Evolutionary conservation across 2,888 invertebrate species (phyloP).

Genomic region (Neoitamus cyanurus): DNA sequence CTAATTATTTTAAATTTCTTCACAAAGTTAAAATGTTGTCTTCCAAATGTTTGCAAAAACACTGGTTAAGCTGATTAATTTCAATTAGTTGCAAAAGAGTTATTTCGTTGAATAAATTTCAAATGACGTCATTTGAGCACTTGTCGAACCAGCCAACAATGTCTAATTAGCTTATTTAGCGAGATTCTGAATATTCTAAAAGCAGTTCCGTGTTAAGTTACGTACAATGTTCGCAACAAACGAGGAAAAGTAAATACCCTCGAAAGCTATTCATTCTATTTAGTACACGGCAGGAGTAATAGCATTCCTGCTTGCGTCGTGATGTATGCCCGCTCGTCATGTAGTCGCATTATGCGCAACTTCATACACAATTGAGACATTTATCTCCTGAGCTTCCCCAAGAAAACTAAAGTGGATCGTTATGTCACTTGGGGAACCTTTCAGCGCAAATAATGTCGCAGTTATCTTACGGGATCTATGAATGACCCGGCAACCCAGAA

Average conservation of each 20-base stretch:
- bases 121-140: no score
- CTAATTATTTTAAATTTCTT: no score
- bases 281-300: background rate
- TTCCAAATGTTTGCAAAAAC: no score
- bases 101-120: no score
- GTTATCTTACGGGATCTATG: background rate
- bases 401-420: background rate
- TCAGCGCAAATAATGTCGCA: background rate
- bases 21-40: no score
- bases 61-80: no score
- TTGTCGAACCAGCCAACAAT: background rate
- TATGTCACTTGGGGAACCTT: background rate
- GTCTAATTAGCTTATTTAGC: background rate
- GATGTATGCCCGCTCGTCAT: background rate
- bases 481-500: background rate
- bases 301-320: background rate
- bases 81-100: no score
- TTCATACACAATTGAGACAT: background rate
- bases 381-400: background rate
- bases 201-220: background rate
- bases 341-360: background rate
- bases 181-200: background rate
- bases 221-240: background rate
- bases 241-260: background rate
- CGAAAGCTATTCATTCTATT: background rate